Conservation (phyloP, 2,888 invertebrate species). For the Ischnus inquisitorius region DNA sequence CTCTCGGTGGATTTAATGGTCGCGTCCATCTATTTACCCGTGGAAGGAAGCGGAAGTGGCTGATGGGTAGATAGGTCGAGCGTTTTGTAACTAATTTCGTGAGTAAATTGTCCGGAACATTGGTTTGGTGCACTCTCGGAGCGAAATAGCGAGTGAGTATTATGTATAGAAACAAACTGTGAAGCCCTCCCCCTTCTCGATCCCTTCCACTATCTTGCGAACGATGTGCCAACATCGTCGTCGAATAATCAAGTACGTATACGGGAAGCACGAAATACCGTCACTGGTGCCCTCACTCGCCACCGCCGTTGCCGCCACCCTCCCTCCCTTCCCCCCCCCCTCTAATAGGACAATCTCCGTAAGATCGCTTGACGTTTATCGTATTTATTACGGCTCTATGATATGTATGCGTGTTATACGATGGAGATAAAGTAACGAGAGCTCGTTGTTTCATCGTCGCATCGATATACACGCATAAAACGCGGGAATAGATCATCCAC, state of each 20-base stretch:
- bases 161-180: slow-evolving; percentile 17
- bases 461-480: slow-evolving; percentile 47
- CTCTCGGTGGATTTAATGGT: slow-evolving; percentile 83
- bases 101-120: slow-evolving; percentile 86
- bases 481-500: slow-evolving; percentile 50
- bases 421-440: slow-evolving; percentile 61
- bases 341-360: slow-evolving; percentile 41
- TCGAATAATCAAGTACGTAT: slow-evolving; percentile 59
- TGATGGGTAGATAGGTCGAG: slow-evolving; percentile 84
- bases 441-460: slow-evolving; percentile 45
- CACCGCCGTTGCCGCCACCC: neutral
- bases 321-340: neutral
- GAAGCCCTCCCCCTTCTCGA: neutral
- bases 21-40: slow-evolving; percentile 83
- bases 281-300: slow-evolving; percentile 5
- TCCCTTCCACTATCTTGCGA: neutral
- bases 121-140: slow-evolving; percentile 80
- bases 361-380: slow-evolving; percentile 15
- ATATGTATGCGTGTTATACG: slow-evolving; percentile 43
- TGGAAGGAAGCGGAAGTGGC: slow-evolving; percentile 85
- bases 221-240: slow-evolving; percentile 66
- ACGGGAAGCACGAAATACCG: slow-evolving; percentile 58
- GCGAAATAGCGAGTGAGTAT: slow-evolving; percentile 36
- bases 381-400: slow-evolving; percentile 18
- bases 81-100: slow-evolving; percentile 85